Base-by-base conservation (phyloP, 2,888 invertebrate genomes). In the Drosophila borealis region DNA sequence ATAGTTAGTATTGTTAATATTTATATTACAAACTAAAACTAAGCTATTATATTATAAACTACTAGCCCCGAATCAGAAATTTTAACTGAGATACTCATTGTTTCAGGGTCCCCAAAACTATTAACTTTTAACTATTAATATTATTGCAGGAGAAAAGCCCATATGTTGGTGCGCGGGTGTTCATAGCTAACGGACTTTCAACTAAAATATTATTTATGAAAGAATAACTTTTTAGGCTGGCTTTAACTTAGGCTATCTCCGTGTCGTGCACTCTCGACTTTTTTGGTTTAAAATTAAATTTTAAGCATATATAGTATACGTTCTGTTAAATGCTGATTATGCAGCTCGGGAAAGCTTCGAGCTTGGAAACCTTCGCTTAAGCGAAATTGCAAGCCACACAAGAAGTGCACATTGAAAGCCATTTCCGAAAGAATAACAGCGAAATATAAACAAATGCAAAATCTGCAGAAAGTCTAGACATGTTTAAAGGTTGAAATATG, bases 401-500 rank as follows among this genome's bases (percentile, higher is more conserved):
- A 59, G 36, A 56, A 59, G 21, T 21, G 17, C 41, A 46, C 74
- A 69, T 34, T 37, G 39, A 39, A 54, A 54, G 39, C 25, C 55
- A 70, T 53, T 74, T 73, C 64, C 74, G 54, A 70, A 41, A 45
- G 33, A 46, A 29, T 21, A 21, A 17, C 3, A 29, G n/a, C 9
- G 10, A 37, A 6, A 37, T 0, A 11, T 10, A 10, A 6, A 19
- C 10, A 34, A n/a, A 37, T 4, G 6, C 25, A 45, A 44, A 25
- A 10, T 46, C 9, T 1, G 34, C 21, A 21, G n/a, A 44, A 45
- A 10, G 19, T 17, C 42, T 39, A 48, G 34, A 25, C 9, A n/a
- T 33, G 11, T 6, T 25, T 25, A 51, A 14, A 50, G 37, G 50
- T 25, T 36, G 13, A 13, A 13, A 17, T 29, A 29, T 2, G 8